Base-by-base conservation (phyloP, 2,888 invertebrate species). In the Catonia carolina region DNA sequence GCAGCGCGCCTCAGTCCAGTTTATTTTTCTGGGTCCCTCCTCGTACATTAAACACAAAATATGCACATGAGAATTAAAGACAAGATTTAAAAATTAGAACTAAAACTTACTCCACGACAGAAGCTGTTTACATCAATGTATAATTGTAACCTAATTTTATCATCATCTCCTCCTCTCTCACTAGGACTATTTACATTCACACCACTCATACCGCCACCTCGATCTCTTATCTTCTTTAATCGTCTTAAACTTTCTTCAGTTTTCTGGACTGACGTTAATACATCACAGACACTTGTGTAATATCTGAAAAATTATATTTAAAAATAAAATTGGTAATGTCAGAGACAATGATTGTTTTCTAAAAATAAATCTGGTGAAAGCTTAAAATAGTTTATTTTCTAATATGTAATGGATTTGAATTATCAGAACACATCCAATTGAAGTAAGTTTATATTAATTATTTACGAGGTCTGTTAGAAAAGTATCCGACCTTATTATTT, bases 221-320 rank as follows among this genome's bases (percentile, higher is more conserved):
- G 78, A 58, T 87, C 86, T 61, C 89, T 79, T 17, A 86, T 85
- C 72, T 87, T 86, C 73, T 94, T 95, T 69, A 98, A 77, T 66
- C 94, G 81, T 69, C 90, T 82, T 62, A 98, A 74, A 55, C 95
- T 95, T 70, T 96, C 95, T 71, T 97, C 96, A 65, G 96, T 97
- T 75, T 89, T 93, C 71, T 90, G 89, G 8, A 97, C 95, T 1
- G 95, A 94, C 45, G 86, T 89, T 61, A 98, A 75, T 1, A 97
- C 93, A 73, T 95, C 93, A 67, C 82, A 81, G 14, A 94, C 90
- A 59, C 86, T 81, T 65, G 77, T 78, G 68, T 79, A 80, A 73
- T 89, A 89, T 66, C 78, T 79, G 60, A 15, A 58, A 56, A 54
- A 50, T 35, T 54, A 47, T 22, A 47, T 27, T 27, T 27, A 8